phyloP scores from a whole-genome alignment of 35 echinoderm and acorn worm species.

The Lytechinus variegatus region DNA sequence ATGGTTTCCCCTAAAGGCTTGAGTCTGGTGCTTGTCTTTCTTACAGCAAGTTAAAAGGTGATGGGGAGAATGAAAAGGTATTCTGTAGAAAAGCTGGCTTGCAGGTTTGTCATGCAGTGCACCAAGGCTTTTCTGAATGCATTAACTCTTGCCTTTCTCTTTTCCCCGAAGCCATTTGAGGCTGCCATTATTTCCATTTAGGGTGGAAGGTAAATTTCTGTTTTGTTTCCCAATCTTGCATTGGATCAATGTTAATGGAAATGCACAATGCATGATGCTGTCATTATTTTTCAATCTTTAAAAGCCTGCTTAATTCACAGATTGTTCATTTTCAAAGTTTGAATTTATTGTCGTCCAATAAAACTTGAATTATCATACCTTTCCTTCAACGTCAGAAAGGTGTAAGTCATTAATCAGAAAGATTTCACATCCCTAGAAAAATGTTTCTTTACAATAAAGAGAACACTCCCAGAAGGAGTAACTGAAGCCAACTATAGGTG shows the following conservation, averaged over 20 bases:
- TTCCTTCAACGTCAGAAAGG: too few relatives aligned
- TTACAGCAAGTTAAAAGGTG: not conserved
- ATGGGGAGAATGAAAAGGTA: not conserved
- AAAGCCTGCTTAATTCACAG: too few relatives aligned
- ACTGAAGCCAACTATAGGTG: too few relatives aligned
- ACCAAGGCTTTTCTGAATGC: not conserved
- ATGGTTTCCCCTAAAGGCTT: not conserved
- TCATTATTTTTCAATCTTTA: too few relatives aligned
- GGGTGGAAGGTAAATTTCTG: not conserved
- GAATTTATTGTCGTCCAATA: too few relatives aligned
- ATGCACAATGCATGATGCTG: not conserved
- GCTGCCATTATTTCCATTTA: not conserved
- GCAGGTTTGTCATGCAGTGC: not conserved
- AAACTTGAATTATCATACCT: too few relatives aligned
- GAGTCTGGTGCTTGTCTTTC: not conserved
- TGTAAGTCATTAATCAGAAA: not conserved
- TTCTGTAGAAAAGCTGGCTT: not conserved
- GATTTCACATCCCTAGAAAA: not conserved
- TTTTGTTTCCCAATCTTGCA: not conserved
- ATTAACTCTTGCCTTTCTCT: not conserved
- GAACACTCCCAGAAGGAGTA: too few relatives aligned
- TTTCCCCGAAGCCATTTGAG: not conserved
- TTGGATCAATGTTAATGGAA: not conserved
- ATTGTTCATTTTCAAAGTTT: too few relatives aligned
- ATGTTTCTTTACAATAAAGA: not conserved